Evolutionary conservation across 2,113 vertebrate genomes (phyloP).

Genomic region (Lamprotornis superbus): DNA sequence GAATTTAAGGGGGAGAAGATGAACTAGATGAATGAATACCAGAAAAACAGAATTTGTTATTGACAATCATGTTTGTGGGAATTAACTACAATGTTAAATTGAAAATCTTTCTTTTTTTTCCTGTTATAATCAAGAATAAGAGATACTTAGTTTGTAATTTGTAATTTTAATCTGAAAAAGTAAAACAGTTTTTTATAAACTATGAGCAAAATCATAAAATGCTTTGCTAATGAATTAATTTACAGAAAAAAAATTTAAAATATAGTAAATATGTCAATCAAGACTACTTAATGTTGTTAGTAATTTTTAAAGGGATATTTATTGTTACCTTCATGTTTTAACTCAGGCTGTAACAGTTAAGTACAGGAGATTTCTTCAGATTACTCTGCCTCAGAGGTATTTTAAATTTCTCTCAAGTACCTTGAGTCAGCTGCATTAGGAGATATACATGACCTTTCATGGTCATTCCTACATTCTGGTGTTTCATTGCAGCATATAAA

Average conservation of each 20-base stretch:
- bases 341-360: background rate
- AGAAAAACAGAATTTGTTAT: background rate
- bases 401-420: background rate
- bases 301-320: background rate
- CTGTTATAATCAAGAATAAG: background rate
- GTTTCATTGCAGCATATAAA: background rate
- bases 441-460: background rate
- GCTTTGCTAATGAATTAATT: background rate
- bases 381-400: background rate
- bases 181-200: background rate
- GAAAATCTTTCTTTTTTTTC: background rate
- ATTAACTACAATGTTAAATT: background rate
- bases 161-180: background rate
- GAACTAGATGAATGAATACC: background rate
- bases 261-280: background rate
- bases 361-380: background rate
- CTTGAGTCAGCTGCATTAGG: background rate
- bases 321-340: background rate
- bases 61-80: background rate
- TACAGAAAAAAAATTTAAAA: accelerated
- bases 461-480: background rate
- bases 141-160: background rate
- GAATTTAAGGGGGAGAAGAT: background rate
- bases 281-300: background rate
- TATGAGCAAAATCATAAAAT: background rate